Evolutionary conservation across 2,888 invertebrate species (phyloP).

Genomic region (Melinopterus prodromus): DNA sequence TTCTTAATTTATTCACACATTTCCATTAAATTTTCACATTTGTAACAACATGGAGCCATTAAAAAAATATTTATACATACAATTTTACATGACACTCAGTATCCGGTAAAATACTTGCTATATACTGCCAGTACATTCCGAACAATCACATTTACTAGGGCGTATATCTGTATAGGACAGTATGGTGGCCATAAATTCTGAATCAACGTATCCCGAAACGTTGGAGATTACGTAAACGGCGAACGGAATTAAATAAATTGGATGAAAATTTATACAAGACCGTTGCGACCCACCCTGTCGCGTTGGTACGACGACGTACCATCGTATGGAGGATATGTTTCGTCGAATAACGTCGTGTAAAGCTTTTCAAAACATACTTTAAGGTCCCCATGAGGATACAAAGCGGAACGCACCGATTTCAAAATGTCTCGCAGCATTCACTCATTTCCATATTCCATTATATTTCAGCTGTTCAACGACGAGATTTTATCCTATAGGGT

Average conservation of each 20-base stretch:
- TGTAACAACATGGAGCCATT: too few species aligned
- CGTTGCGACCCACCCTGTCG: not conserved
- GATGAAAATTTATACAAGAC: not conserved
- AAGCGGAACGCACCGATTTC: not conserved
- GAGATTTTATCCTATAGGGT: not conserved
- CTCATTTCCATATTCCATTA: slow-evolving; percentile 4
- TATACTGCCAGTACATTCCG: not conserved
- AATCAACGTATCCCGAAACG: not conserved
- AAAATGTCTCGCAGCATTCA: not conserved
- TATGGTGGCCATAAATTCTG: not conserved
- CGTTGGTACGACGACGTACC: not conserved
- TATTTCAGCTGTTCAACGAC: not conserved
- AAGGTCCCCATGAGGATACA: not conserved
- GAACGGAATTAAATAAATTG: not conserved
- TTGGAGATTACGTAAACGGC: not conserved
- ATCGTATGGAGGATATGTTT: not conserved
- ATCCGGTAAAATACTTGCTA: too few species aligned
- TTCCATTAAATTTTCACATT: too few species aligned
- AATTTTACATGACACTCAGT: too few species aligned
- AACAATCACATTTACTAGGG: not conserved
- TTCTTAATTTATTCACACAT: too few species aligned
- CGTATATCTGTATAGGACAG: not conserved
- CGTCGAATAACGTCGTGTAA: not conserved
- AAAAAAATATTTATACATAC: too few species aligned
- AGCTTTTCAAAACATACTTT: slow-evolving; percentile 4